phyloP scores from a whole-genome alignment of 1,140 invertebrate species.

The Eurosta solidaginis region DNA sequence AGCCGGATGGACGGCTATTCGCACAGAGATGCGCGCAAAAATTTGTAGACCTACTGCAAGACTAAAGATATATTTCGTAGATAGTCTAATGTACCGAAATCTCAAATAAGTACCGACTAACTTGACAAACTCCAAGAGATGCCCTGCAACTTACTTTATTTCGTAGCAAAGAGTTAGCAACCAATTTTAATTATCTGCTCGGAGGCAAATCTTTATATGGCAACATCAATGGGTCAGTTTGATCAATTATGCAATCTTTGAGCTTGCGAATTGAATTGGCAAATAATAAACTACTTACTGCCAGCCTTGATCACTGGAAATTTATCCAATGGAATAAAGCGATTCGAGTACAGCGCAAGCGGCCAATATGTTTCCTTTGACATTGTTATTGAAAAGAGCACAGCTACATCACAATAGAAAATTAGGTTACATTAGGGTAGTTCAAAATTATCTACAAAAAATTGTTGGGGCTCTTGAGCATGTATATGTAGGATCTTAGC shows the following conservation, averaged over 20 bases:
- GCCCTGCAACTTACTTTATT: no score
- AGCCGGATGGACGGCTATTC: no score
- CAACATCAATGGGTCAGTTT: not conserved
- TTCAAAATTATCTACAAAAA: not conserved
- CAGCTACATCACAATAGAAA: not conserved
- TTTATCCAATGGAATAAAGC: not conserved
- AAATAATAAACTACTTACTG: not conserved
- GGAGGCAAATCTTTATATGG: not conserved
- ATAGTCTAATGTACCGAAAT: no score
- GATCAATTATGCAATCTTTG: slow-evolving; percentile 13
- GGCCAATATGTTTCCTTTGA: not conserved
- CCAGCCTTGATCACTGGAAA: not conserved
- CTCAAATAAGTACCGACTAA: no score
- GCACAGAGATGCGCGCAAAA: no score
- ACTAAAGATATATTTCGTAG: no score
- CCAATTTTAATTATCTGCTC: not conserved
- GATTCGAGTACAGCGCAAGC: not conserved
- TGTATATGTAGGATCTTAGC: no score
- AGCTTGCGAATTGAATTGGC: slow-evolving; percentile 3
- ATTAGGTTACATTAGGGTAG: not conserved
- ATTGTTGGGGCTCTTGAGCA: no score
- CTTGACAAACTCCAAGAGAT: no score
- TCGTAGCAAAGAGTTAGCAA: no score
- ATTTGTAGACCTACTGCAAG: no score
- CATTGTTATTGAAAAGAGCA: not conserved